Conservation (phyloP, 2,888 invertebrate genomes). For the Panzeria rudis region DNA sequence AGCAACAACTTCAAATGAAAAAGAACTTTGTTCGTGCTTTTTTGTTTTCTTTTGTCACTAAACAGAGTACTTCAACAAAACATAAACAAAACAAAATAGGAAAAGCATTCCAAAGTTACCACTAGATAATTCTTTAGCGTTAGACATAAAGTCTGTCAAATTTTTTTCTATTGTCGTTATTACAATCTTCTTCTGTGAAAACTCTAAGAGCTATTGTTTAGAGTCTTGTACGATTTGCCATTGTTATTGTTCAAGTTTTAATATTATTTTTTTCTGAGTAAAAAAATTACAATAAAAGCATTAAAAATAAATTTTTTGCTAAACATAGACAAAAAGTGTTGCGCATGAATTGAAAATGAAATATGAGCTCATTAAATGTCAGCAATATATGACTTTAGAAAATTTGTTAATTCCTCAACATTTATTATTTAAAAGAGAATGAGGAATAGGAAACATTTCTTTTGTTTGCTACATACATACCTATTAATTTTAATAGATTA, state of each 20-base stretch:
- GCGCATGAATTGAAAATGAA: constrained; percentile 71
- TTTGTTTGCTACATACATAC: not conserved
- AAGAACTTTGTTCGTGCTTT: constrained; percentile 17
- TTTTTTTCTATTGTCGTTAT: constrained; percentile 39
- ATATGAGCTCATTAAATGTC: constrained; percentile 70
- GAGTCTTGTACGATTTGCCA: constrained; percentile 44
- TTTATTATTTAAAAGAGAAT: not conserved
- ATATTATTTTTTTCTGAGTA: constrained; percentile 34
- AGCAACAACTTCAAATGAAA: constrained; percentile 36
- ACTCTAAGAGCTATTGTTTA: constrained; percentile 49
- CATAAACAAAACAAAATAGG: constrained; percentile 1
- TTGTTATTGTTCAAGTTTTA: constrained; percentile 53
- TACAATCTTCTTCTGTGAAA: constrained; percentile 35
- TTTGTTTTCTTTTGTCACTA: constrained; percentile 28
- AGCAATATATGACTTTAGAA: constrained; percentile 57
- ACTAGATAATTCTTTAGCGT: constrained; percentile 36
- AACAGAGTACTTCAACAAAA: constrained; percentile 18
- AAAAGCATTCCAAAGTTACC: constrained; percentile 22
- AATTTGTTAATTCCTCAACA: constrained; percentile 36
- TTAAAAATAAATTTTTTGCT: constrained; percentile 21
- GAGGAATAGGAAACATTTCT: not conserved
- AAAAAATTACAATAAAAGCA: constrained; percentile 35
- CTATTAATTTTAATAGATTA: not conserved
- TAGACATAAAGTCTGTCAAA: constrained; percentile 60
- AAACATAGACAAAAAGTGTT: constrained; percentile 49